phyloP scores from a whole-genome alignment of 2,888 invertebrate species.

The Brachycybe producta region DNA sequence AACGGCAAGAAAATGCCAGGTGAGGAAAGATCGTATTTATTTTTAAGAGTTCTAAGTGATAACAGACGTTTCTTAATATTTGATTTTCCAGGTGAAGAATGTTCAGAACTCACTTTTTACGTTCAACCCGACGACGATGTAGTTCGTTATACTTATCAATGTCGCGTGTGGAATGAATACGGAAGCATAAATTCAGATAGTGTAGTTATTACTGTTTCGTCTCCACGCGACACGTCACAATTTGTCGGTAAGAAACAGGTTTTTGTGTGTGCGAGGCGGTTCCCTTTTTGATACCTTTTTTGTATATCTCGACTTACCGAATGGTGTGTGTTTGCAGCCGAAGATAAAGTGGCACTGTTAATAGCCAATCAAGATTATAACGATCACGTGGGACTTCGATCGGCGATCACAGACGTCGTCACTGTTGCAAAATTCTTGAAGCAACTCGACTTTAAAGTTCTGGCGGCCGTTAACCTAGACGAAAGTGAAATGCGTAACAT shows the following conservation, averaged over 20 bases:
- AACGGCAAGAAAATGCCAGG: not conserved
- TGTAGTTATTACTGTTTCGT: not conserved
- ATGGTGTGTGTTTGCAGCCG: not conserved
- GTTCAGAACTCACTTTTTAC: not conserved
- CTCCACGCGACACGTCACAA: not conserved
- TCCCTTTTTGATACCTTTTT: not conserved
- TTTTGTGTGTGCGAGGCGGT: not conserved
- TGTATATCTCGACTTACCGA: not conserved
- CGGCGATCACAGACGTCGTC: not conserved
- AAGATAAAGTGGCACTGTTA: slow-evolving; percentile 11
- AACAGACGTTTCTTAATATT: not conserved
- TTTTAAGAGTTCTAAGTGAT: not conserved
- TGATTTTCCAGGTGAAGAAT: not conserved
- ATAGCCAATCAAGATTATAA: slow-evolving; percentile 6
- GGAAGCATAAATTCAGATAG: not conserved
- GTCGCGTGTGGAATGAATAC: not conserved
- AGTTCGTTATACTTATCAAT: not conserved
- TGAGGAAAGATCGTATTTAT: too few relatives aligned
- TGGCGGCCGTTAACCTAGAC: slow-evolving; percentile 1
- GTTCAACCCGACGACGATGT: not conserved
- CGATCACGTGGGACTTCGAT: not conserved
- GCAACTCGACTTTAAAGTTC: slow-evolving; percentile 1
- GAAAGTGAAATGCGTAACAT: slow-evolving; percentile 9
- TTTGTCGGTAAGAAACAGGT: not conserved
- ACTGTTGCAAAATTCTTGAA: not conserved